Evolutionary conservation across 2,888 invertebrate species (phyloP).

Genomic region (Patella pellucida): DNA sequence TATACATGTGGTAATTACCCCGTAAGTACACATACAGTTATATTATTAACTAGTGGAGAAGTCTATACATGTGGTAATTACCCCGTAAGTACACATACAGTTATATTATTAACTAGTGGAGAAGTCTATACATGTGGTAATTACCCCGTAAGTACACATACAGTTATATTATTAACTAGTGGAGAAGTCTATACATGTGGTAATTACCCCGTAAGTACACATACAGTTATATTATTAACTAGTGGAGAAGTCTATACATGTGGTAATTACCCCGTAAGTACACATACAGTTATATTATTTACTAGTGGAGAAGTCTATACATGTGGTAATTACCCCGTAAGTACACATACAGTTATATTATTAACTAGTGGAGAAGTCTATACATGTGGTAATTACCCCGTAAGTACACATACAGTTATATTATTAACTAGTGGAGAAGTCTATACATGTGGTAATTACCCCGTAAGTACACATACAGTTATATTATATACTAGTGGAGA

Average conservation of each 20-base stretch:
- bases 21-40: too few relatives aligned
- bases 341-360: slow-evolving; percentile 92
- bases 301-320: background rate
- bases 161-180: background rate
- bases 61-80: too few relatives aligned
- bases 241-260: slow-evolving; percentile 94
- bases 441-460: background rate
- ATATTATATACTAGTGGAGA: slow-evolving; percentile 85
- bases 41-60: too few relatives aligned
- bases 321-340: slow-evolving; percentile 62
- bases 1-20: slow-evolving; percentile 83
- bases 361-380: slow-evolving; percentile 91
- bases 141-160: slow-evolving; percentile 72
- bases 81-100: slow-evolving; percentile 97
- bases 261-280: slow-evolving; percentile 79
- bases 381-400: slow-evolving; percentile 86
- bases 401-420: slow-evolving; percentile 30
- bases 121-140: slow-evolving; percentile 94
- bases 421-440: too few relatives aligned
- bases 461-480: slow-evolving; percentile 88
- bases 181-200: background rate
- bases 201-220: slow-evolving; percentile 79
- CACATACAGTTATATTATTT: background rate
- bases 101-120: slow-evolving; percentile 87
- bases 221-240: slow-evolving; percentile 87